phyloP scores from a whole-genome alignment of 2,113 vertebrate genomes.

The Cairina moschata region DNA sequence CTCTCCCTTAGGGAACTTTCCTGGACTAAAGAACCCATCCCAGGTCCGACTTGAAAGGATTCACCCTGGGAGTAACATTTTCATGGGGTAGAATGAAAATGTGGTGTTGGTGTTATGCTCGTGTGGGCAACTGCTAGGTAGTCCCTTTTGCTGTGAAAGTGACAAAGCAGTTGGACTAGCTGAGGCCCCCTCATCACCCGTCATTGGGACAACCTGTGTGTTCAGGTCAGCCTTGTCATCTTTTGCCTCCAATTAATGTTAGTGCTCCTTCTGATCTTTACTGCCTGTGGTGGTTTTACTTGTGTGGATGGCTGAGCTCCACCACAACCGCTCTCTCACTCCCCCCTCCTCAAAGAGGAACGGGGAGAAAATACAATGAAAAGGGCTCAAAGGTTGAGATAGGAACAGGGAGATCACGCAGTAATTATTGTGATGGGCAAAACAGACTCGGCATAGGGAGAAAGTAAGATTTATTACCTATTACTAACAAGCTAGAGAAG shows the following conservation, averaged over 20 bases:
- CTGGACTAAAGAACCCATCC: background rate
- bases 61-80: background rate
- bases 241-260: background rate
- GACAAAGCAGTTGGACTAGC: background rate
- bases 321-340: no score
- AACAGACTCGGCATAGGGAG: no score
- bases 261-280: background rate
- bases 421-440: no score
- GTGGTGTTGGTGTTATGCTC: background rate
- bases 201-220: background rate
- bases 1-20: background rate
- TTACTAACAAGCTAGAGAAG: no score
- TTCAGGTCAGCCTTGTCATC: background rate
- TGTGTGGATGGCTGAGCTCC: no score
- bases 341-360: no score
- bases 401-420: no score
- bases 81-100: background rate
- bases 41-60: background rate
- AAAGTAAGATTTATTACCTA: no score
- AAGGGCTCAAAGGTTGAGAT: no score
- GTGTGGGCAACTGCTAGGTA: background rate
- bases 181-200: background rate
- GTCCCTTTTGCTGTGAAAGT: background rate
- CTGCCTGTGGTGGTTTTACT: background rate
- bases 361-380: no score